Percentiles rank a stretch among this genome's conserved stretches.
These are phyloP conservation scores for Trissolcus basalis DNA, from an alignment of 1,140 invertebrate species.

Conservation along the genomic window DNA sequence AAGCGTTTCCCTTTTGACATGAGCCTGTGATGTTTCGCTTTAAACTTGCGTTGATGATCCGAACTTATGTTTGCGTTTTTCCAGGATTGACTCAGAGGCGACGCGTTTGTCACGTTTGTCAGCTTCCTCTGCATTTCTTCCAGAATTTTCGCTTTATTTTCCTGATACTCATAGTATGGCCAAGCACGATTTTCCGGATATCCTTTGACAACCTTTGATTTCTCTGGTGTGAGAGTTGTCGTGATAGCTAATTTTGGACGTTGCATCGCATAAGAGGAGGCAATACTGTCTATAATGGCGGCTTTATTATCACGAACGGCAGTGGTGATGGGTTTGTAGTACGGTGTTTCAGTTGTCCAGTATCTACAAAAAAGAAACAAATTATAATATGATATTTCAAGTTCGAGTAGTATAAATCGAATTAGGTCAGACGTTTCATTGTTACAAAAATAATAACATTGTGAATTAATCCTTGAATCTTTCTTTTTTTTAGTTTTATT, in stretches of 20 bases:
- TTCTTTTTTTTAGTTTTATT: too few species aligned
- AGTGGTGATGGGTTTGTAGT: constrained; percentile 60
- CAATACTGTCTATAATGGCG: constrained; percentile 84
- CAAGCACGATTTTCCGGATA: constrained; percentile 46
- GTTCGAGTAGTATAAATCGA: neutral
- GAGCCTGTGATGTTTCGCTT: constrained; percentile 70
- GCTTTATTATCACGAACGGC: constrained; percentile 79
- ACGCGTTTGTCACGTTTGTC: constrained; percentile 58
- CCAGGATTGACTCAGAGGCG: constrained; percentile 38
- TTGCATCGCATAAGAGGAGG: constrained; percentile 78
- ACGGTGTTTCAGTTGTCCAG: constrained; percentile 66
- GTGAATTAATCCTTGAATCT: too few species aligned
- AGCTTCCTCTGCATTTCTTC: constrained; percentile 69
- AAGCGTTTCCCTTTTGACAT: constrained; percentile 68
- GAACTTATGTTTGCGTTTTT: constrained; percentile 57
- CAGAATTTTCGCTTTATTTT: constrained; percentile 67
- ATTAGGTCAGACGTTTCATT: neutral
- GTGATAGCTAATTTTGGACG: constrained; percentile 70
- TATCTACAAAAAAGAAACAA: constrained; percentile 61
- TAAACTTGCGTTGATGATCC: constrained; percentile 67
- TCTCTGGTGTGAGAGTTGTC: constrained; percentile 53
- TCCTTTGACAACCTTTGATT: constrained; percentile 24
- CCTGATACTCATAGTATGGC: constrained; percentile 63
- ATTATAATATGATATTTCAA: neutral
- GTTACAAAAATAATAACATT: too few species aligned